phyloP scores from a whole-genome alignment of 2,113 vertebrate species.

The Alectura lathami region DNA sequence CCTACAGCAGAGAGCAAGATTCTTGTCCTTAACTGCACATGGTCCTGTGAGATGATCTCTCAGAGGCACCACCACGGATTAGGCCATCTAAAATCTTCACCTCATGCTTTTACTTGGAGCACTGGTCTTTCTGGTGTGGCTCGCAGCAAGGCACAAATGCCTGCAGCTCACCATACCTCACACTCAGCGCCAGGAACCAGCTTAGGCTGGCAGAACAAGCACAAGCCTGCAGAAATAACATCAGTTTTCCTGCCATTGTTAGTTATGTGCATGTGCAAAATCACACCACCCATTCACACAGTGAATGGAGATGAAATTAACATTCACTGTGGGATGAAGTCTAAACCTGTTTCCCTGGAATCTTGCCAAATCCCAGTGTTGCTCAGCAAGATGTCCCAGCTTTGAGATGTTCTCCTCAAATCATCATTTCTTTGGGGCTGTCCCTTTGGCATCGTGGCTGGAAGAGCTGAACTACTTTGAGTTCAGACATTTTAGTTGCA shows the following conservation, averaged over 20 bases:
- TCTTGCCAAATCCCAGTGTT: background rate
- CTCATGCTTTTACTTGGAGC: background rate
- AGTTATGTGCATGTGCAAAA: background rate
- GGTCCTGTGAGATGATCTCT: background rate
- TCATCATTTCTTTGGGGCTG: background rate
- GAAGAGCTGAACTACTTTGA: background rate
- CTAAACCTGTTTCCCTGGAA: background rate
- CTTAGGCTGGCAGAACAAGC: background rate
- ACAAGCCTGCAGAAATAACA: background rate
- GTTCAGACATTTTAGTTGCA: background rate
- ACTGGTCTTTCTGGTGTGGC: background rate
- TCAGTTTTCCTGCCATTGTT: background rate
- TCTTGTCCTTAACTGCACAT: background rate
- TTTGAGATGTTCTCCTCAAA: background rate
- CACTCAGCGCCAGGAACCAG: background rate
- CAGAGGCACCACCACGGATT: background rate
- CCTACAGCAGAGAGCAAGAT: background rate
- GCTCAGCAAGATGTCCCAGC: background rate
- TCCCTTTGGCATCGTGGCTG: background rate
- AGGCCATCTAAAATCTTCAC: background rate
- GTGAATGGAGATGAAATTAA: background rate
- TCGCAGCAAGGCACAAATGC: background rate
- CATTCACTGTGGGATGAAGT: background rate
- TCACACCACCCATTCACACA: background rate
- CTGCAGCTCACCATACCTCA: background rate